phyloP scores from a whole-genome alignment of 2,888 invertebrate genomes.

The Carabus problematicus region DNA sequence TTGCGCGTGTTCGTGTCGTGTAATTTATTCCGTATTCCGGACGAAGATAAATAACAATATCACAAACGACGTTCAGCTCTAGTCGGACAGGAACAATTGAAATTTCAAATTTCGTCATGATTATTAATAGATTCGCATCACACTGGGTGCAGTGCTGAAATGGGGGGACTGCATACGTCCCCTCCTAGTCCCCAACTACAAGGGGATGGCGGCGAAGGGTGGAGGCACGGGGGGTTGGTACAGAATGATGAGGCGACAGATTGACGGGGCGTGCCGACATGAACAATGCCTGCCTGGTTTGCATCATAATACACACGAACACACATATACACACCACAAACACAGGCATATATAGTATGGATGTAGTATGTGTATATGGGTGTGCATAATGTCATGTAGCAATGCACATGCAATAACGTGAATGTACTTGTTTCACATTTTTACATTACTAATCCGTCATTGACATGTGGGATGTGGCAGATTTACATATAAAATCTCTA shows the following conservation, averaged over 20 bases:
- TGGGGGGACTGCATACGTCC: background rate
- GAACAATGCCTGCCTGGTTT: constrained; percentile 30
- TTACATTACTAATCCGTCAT: no score
- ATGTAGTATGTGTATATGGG: no score
- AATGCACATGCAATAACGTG: no score
- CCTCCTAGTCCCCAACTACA: background rate
- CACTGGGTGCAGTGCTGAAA: background rate
- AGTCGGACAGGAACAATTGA: constrained; percentile 30
- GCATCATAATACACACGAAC: constrained; percentile 30
- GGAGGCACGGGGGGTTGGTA: background rate
- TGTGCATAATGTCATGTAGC: no score
- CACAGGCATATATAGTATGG: constrained; percentile 5
- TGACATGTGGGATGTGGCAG: no score
- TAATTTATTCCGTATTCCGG: background rate
- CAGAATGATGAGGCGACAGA: constrained; percentile 31
- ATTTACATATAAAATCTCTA: no score
- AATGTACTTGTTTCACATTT: no score
- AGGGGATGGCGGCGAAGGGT: background rate
- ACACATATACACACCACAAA: constrained; percentile 11
- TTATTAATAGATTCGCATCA: constrained; percentile 19
- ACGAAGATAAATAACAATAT: constrained; percentile 10
- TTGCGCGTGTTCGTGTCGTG: no score
- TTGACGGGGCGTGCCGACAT: constrained; percentile 32
- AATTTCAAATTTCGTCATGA: constrained; percentile 32
- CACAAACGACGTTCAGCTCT: constrained; percentile 10